Evolutionary conservation across 2,888 invertebrate species (phyloP).

Genomic region (Andrena minutula): DNA sequence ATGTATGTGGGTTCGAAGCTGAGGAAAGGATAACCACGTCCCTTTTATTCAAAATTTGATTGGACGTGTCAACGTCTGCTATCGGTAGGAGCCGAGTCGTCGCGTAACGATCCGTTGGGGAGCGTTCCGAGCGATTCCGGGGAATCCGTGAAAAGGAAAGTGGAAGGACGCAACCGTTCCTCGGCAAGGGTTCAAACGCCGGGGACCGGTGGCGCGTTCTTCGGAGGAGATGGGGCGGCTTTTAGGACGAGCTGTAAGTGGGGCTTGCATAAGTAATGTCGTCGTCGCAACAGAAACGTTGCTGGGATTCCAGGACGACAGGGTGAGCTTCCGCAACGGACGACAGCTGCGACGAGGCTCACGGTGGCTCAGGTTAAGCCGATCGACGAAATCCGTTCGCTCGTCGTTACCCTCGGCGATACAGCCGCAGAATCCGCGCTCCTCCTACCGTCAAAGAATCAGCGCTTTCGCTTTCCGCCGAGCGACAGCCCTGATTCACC

Average conservation of each 20-base stretch:
- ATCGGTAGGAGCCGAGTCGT: background rate
- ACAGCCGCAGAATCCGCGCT: conserved; percentile 70
- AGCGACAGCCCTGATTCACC: background rate
- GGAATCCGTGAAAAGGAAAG: conserved; percentile 37
- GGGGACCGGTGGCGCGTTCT: conserved; percentile 66
- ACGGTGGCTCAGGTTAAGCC: conserved; percentile 83
- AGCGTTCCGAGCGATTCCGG: conserved; percentile 3
- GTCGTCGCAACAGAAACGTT: conserved; percentile 71
- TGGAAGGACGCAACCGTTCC: conserved; percentile 29
- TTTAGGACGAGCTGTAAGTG: conserved; percentile 80
- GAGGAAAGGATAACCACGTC: background rate
- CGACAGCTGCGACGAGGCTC: conserved; percentile 82
- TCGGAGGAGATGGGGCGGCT: conserved; percentile 69
- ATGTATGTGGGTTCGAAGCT: no score
- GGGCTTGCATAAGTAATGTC: conserved; percentile 82
- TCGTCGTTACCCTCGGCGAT: conserved; percentile 70
- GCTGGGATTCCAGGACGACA: conserved; percentile 64
- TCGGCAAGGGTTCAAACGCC: conserved; percentile 40
- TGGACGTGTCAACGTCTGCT: background rate
- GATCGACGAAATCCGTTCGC: conserved; percentile 80
- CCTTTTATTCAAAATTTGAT: conserved; percentile 2
- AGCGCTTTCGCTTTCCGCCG: conserved; percentile 54
- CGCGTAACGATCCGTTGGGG: conserved; percentile 11
- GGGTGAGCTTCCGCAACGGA: conserved; percentile 72
- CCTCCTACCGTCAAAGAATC: conserved; percentile 31